Conservation (phyloP, 2,797 vertebrate species). For the Threskiornis aethiopicus region DNA sequence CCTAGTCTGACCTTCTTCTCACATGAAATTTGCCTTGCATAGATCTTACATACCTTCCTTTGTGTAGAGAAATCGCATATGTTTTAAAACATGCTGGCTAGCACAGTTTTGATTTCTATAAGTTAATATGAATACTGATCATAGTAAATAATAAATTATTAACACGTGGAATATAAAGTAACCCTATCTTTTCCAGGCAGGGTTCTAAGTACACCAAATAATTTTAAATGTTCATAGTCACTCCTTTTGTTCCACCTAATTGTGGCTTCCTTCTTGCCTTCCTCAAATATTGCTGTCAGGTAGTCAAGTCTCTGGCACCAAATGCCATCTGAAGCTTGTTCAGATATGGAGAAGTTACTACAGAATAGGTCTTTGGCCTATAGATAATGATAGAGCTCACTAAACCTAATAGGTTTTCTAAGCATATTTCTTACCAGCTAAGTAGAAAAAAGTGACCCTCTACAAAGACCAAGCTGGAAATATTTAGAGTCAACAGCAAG, state of each 20-base stretch:
- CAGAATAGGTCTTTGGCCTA: neutral
- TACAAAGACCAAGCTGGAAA: neutral
- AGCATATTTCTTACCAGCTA: neutral
- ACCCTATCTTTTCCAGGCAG: neutral
- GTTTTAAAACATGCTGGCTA: neutral
- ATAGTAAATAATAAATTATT: neutral
- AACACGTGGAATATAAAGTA: neutral
- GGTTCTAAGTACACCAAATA: neutral
- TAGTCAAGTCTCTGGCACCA: neutral
- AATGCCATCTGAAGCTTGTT: neutral
- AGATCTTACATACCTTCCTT: neutral
- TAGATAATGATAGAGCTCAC: neutral
- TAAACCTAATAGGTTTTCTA: neutral
- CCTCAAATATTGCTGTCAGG: neutral
- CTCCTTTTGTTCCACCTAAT: neutral
- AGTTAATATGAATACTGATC: neutral
- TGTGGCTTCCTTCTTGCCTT: neutral
- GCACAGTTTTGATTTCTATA: neutral
- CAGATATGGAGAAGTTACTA: neutral
- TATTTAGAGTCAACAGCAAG: neutral
- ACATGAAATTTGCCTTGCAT: neutral
- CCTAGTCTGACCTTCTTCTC: neutral
- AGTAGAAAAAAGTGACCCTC: neutral
- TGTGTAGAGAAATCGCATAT: neutral
- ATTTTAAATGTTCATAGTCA: neutral